A percentile compares a stretch with the other conserved stretches of the same genome.
Evolutionary conservation across 2,113 vertebrate genomes (phyloP).

Genomic region (Tachysurus vachellii): DNA sequence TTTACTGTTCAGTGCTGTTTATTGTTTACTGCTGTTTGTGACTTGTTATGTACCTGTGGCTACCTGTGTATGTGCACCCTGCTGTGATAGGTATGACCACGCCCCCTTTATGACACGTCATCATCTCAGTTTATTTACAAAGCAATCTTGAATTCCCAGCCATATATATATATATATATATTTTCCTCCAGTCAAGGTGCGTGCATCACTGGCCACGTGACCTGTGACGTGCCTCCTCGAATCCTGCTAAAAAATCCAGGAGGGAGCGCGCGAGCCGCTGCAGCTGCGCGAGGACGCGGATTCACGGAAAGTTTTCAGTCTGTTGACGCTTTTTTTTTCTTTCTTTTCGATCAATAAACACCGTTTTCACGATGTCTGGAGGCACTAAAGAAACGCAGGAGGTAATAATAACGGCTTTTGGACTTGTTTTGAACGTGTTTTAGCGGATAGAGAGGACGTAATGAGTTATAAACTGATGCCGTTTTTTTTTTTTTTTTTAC

Average conservation of each 20-base stretch:
- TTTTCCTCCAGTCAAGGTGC: background rate
- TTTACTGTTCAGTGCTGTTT: no score
- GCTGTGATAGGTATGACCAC: background rate
- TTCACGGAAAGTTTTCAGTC: conserved; percentile 59
- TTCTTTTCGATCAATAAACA: background rate
- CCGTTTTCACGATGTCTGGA: conserved; percentile 58
- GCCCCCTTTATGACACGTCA: background rate
- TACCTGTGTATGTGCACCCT: background rate
- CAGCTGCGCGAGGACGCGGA: conserved; percentile 53
- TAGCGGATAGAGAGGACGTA: background rate
- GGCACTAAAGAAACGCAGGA: conserved; percentile 57
- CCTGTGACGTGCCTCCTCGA: conserved; percentile 61
- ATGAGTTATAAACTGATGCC: background rate
- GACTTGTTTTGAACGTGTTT: background rate
- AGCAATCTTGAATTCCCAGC: background rate
- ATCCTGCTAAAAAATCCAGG: conserved; percentile 58
- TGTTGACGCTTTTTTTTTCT: conserved; percentile 10
- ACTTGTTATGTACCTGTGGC: no score
- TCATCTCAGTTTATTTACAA: background rate
- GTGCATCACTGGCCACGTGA: conserved; percentile 64
- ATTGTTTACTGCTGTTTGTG: no score
- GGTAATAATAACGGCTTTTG: conserved; percentile 48
- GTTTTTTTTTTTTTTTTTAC: background rate
- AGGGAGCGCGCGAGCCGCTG: conserved; percentile 45
- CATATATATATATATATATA: no score